These are phyloP conservation scores for Bufo gargarizans DNA, from an alignment of 2,113 vertebrate genomes.

Conservation along the genomic window DNA sequence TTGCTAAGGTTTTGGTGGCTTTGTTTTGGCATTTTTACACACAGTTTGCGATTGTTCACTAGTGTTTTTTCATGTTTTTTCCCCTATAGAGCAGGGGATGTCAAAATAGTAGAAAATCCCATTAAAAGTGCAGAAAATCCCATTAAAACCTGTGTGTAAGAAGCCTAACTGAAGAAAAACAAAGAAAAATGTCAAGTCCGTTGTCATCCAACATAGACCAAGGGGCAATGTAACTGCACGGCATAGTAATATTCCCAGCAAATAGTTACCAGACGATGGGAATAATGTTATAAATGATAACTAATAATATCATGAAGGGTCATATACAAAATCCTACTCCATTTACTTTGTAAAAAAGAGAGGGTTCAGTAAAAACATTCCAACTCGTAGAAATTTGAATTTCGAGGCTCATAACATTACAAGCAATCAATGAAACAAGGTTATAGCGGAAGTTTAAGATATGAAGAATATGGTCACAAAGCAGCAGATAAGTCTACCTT, in stretches of 20 bases:
- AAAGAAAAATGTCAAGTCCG: neutral
- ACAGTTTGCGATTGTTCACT: too few relatives aligned
- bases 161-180: neutral
- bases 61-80: too few relatives aligned
- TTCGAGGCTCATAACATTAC: too few relatives aligned
- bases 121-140: too few relatives aligned
- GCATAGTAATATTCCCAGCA: neutral
- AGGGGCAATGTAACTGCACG: neutral
- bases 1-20: too few relatives aligned
- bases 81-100: too few relatives aligned
- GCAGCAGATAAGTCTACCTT: conserved; percentile 63
- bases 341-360: too few relatives aligned
- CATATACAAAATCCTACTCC: neutral
- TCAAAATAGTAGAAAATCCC: too few relatives aligned
- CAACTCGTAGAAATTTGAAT: too few relatives aligned
- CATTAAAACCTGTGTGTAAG: too few relatives aligned
- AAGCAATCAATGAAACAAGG: neutral
- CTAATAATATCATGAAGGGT: neutral
- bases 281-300: neutral
- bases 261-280: neutral
- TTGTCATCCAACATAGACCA: neutral
- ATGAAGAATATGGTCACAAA: neutral
- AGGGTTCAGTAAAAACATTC: too few relatives aligned
- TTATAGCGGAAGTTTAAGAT: neutral
- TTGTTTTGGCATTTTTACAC: too few relatives aligned